Evolutionary conservation across 2,797 vertebrate species (phyloP), one percentile per base, ranked within the genome.

Genomic region (Atherinosoma microstoma): DNA sequence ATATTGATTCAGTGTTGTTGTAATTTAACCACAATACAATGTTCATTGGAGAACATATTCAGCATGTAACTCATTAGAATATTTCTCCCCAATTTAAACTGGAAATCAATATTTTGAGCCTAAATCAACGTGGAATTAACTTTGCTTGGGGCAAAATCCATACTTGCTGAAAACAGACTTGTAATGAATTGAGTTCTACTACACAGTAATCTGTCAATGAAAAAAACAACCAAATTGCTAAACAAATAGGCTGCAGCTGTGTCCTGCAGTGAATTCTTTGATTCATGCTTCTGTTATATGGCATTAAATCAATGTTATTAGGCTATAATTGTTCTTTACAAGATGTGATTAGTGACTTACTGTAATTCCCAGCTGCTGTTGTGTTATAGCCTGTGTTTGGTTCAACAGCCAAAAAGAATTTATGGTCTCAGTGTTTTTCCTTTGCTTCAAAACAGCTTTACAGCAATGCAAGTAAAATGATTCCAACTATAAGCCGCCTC

Each of bases 211-310:
- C 24, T 29, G 15, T 54, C 73, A 84, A 69, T 84, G 69, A 67
- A 78, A 34, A 78, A 83, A 92, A 90, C 85, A 92, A 90, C 85
- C 77, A 86, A 90, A 90, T 80, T 67, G 63, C 73, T 42, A 51
- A 83, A 83, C 58, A 77, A 88, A 80, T 64, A 47, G 76, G 63
- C 66, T 76, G 74, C 70, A 77, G 85, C 81, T 83, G 72, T 32
- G 56, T 64, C 63, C 22, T 45, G 81, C 59, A 75, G 53, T 67
- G 49, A 83, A 78, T 86, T 78, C 62, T 35, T 58, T 64, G 78
- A 89, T 89, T 88, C 76, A 89, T 91, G 75, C 87, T 80, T 83
- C 90, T 87, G 75, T 90, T 91, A 83, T 87, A 80, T 90, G 75
- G 70, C 83, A 73, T 85, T 88, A 82, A 87, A 91, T 89, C 84